Evolutionary conservation across 2,888 invertebrate species (phyloP), one percentile per base, ranked within the genome.

Genomic region (Anoplius nigerrimus): DNA sequence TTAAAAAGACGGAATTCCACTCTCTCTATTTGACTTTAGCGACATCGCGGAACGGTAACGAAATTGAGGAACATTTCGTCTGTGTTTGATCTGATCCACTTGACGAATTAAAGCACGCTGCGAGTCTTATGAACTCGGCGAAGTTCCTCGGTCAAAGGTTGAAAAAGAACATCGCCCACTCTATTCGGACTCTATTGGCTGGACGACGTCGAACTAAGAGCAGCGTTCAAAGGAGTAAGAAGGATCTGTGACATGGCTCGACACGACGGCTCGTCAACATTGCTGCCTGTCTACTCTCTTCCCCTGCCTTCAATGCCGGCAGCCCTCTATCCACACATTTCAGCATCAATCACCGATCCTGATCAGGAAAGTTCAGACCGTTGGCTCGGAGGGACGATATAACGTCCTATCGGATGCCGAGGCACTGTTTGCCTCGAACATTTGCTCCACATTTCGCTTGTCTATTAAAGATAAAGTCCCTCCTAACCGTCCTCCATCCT

Each of bases 321-420:
- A 59, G 53, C 13, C 53, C 21, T 53, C 21, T 53, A 24, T n/a
- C 53, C 16, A 22, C 11, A 21, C 34, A 34, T 2, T 34, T 54
- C 20, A 52, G 53, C 69, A 76, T 78, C 74, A 64, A 74, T 74
- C 74, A 75, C 52, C 59, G 57, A 66, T 68, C 56, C 46, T 63
- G 58, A 56, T 59, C 46, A 46, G 42, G 51, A 65, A 67, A 69
- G 69, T 66, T 69, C 59, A 0, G 24, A 52, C 27, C 54, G 51
- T 6, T 6, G 15, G 56, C 20, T 1, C 2, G 15, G 5, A 16
- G 52, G 21, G 52, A 4, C 52, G 52, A 21, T 45, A 57, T 45
- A 21, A 43, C 8, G 21, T 57, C 45, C 43, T 45, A 20, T 34
- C 45, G 45, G 46, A 48, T 21, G 34, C 34, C 34, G 20, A 51